Conservation (phyloP, 2,113 vertebrate genomes). For the Thymallus thymallus region DNA sequence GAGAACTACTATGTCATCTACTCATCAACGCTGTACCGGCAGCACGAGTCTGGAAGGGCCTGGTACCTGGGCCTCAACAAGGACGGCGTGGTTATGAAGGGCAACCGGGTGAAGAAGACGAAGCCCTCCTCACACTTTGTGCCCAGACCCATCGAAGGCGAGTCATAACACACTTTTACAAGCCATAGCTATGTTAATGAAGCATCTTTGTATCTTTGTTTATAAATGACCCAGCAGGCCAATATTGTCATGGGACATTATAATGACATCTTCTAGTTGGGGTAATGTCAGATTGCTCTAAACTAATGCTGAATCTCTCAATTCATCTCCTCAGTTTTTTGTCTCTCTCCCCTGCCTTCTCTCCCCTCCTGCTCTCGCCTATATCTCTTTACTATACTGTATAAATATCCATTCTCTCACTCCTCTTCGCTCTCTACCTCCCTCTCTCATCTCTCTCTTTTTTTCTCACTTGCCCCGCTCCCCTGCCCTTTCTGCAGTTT, state of each 20-base stretch:
- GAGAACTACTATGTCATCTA: constrained; percentile 99
- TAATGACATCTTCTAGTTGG: no score
- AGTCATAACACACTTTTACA: no score
- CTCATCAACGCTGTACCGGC: constrained; percentile 94
- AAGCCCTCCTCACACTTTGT: constrained; percentile 98
- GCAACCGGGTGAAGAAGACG: constrained; percentile 98
- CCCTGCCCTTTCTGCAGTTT: constrained; percentile 66
- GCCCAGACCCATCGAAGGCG: constrained; percentile 97
- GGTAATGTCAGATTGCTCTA: no score
- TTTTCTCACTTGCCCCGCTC: background rate
- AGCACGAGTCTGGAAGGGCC: constrained; percentile 93
- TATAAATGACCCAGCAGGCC: no score
- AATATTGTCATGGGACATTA: no score
- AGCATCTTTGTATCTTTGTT: no score
- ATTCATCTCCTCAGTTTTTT: background rate
- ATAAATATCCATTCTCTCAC: background rate
- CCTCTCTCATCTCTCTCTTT: background rate
- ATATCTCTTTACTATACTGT: background rate
- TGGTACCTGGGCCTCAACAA: constrained; percentile 99
- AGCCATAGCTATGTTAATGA: no score
- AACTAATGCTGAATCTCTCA: background rate
- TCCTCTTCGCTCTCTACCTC: background rate
- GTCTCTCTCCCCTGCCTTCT: background rate
- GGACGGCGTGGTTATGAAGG: constrained; percentile 96
- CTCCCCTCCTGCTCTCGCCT: background rate